These are phyloP conservation scores for Clupea harengus DNA, from an alignment of 2,113 vertebrate genomes.

Conservation along the genomic window DNA sequence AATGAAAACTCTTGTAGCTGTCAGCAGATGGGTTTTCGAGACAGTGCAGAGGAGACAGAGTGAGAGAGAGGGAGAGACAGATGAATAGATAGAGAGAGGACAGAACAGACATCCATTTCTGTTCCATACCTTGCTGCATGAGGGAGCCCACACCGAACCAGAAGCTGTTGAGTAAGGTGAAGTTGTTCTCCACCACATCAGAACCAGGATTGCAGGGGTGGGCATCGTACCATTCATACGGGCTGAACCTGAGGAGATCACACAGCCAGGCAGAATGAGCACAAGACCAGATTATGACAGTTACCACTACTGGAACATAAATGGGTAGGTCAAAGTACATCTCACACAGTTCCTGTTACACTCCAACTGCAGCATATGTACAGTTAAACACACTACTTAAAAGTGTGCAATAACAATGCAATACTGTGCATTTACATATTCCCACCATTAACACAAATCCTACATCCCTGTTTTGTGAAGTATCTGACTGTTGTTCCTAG, in stretches of 20 bases:
- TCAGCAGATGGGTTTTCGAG: conserved; percentile 50
- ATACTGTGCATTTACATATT: no score
- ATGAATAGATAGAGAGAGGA: background rate
- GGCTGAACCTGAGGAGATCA: conserved; percentile 82
- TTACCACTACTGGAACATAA: background rate
- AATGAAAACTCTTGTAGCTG: conserved; percentile 58
- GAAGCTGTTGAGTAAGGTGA: conserved; percentile 97
- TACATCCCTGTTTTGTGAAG: no score
- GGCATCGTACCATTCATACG: conserved; percentile 96
- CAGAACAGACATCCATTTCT: background rate
- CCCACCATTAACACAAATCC: no score
- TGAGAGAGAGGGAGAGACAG: conserved; percentile 24
- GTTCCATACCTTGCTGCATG: conserved; percentile 93
- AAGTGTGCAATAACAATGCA: no score
- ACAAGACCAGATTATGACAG: background rate
- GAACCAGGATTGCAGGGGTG: conserved; percentile 96
- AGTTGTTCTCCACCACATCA: conserved; percentile 95
- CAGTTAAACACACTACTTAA: no score
- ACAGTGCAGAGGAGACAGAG: conserved; percentile 39
- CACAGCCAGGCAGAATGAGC: background rate
- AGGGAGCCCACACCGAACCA: conserved; percentile 97
- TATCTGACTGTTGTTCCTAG: no score
- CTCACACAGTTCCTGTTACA: background rate
- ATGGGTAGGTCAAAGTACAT: background rate
- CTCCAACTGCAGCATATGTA: background rate